phyloP scores from a whole-genome alignment of 30 jellyfish, hydroid and myxozoan genomes.

The Cassiopea andromeda region DNA sequence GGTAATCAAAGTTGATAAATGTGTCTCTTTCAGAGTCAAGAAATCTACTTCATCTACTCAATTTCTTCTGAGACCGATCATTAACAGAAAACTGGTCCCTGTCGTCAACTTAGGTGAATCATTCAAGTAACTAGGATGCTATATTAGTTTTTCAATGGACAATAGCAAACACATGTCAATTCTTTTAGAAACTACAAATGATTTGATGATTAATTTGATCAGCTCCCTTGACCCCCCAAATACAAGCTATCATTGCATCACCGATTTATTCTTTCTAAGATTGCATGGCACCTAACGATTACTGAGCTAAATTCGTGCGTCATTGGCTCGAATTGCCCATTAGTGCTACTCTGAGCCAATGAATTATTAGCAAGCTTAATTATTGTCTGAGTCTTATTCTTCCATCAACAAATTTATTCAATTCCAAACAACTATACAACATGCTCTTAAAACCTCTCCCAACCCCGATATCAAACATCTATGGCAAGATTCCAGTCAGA shows the following conservation, averaged over 20 bases:
- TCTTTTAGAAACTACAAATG: neutral
- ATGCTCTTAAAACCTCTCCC: too few relatives aligned
- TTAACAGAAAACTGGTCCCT: neutral
- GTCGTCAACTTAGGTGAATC: too few relatives aligned
- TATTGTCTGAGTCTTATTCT: neutral
- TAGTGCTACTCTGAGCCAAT: constrained; percentile 5
- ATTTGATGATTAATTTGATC: neutral
- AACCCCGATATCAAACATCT: too few relatives aligned
- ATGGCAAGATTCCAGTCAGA: too few relatives aligned
- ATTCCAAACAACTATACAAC: neutral
- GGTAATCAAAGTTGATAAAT: constrained; percentile 1
- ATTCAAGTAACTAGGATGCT: too few relatives aligned
- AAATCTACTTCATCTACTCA: constrained; percentile 3
- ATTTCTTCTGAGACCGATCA: neutral
- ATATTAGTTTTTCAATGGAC: too few relatives aligned
- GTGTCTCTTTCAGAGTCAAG: neutral
- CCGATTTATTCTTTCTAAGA: neutral
- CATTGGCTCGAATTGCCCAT: constrained; percentile 18
- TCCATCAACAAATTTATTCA: constrained; percentile 5
- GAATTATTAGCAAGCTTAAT: neutral
- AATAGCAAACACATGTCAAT: neutral
- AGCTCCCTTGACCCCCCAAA: constrained; percentile 8
- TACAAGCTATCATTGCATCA: neutral
- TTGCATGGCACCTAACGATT: neutral
- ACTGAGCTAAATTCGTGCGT: neutral